Conservation (phyloP, 2,113 vertebrate species). For the Microcebus murinus region DNA sequence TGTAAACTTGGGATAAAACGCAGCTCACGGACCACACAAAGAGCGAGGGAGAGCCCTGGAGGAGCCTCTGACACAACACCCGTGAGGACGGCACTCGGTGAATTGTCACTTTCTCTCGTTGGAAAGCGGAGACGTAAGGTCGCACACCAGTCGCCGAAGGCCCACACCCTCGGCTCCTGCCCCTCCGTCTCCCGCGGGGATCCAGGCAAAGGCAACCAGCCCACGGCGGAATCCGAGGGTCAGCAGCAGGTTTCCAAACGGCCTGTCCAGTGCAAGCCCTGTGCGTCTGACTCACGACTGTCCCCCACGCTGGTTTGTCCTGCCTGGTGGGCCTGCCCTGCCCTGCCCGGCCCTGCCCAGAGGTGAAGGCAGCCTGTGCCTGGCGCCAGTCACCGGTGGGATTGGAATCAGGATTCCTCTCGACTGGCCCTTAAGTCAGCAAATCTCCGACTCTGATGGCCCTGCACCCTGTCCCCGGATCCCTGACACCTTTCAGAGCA, state of each 20-base stretch:
- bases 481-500: neutral
- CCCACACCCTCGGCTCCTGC: rapidly evolving
- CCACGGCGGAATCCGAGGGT: neutral
- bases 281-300: neutral
- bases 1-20: neutral
- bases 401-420: neutral
- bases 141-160: neutral
- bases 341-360: neutral
- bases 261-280: neutral
- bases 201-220: neutral
- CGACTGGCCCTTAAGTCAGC: neutral
- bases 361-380: neutral
- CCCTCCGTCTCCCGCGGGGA: rapidly evolving
- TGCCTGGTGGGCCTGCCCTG: neutral
- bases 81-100: rapidly evolving
- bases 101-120: too few relatives aligned
- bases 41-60: neutral
- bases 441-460: neutral
- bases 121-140: neutral
- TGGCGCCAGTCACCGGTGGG: neutral
- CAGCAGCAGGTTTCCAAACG: neutral
- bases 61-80: neutral
- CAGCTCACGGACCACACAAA: rapidly evolving
- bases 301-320: neutral
- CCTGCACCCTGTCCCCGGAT: neutral